Percentiles rank a stretch among this genome's conserved stretches.
These are phyloP conservation scores for Biston betularia DNA, from an alignment of 2,888 invertebrate genomes.

Conservation along the genomic window DNA sequence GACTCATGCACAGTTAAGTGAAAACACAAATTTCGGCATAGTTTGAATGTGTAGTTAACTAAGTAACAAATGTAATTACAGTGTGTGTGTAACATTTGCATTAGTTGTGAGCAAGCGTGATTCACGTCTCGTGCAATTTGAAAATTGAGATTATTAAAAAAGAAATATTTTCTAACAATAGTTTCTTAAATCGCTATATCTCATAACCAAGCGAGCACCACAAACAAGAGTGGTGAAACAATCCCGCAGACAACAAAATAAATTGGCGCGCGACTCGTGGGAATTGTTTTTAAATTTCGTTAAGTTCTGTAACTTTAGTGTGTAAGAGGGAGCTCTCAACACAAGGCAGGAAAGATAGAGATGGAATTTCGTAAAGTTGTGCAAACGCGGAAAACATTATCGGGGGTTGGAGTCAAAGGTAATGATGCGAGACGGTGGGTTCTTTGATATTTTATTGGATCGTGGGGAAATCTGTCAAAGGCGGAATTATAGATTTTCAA, in stretches of 20 bases:
- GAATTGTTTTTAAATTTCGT: conserved; percentile 81
- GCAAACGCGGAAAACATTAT: conserved; percentile 46
- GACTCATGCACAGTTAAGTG: too few relatives aligned
- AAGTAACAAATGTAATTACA: too few relatives aligned
- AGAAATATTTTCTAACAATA: too few relatives aligned
- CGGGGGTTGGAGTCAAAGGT: conserved; percentile 50
- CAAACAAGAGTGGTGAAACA: conserved; percentile 53
- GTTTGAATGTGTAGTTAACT: too few relatives aligned
- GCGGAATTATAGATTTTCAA: conserved; percentile 8
- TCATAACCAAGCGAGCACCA: conserved; percentile 21
- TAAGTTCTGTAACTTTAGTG: conserved; percentile 56
- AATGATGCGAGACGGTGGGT: conserved; percentile 35
- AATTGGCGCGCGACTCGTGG: conserved; percentile 65
- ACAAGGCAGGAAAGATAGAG: conserved; percentile 41
- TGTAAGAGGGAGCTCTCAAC: conserved; percentile 50
- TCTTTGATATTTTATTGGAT: conserved; percentile 28
- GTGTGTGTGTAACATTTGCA: too few relatives aligned
- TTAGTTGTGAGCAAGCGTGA: too few relatives aligned
- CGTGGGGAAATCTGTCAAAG: conserved; percentile 2
- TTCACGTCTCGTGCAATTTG: too few relatives aligned
- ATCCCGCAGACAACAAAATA: conserved; percentile 71
- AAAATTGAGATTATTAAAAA: too few relatives aligned
- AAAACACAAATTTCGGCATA: too few relatives aligned
- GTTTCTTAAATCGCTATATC: conserved; percentile 15
- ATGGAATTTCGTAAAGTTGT: conserved; percentile 37